Evolutionary conservation across 2,797 vertebrate species (phyloP).

Genomic region (Arrhamphus sclerolepis): DNA sequence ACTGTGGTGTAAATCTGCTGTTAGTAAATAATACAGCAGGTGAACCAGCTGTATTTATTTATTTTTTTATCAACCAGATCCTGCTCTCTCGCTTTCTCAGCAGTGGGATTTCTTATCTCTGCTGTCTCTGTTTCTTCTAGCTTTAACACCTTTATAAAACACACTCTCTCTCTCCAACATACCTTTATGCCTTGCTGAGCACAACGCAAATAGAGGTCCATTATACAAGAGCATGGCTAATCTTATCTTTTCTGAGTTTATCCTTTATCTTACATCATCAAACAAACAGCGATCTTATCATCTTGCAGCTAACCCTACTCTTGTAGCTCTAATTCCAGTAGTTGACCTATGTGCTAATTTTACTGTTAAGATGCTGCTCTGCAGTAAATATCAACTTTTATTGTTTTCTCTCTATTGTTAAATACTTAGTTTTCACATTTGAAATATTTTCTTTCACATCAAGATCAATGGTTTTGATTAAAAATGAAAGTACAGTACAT

Average conservation of each 20-base stretch:
- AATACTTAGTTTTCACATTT: too few relatives aligned
- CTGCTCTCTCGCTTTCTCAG: neutral
- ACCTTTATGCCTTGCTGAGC: neutral
- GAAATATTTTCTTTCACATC: too few relatives aligned
- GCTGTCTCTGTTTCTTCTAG: neutral
- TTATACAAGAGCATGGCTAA: conserved; percentile 12
- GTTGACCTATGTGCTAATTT: conserved; percentile 1
- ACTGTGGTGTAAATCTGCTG: too few relatives aligned
- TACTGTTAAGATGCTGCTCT: neutral
- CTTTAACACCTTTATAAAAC: neutral
- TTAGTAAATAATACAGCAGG: too few relatives aligned
- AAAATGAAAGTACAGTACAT: too few relatives aligned
- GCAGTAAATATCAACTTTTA: neutral
- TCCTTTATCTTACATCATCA: conserved; percentile 22
- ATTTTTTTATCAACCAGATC: conserved; percentile 2
- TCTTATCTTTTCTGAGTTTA: conserved; percentile 29
- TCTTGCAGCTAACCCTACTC: neutral
- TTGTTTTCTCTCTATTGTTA: neutral
- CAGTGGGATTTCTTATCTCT: conserved; percentile 14
- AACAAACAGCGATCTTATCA: conserved; percentile 36
- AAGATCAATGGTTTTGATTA: too few relatives aligned
- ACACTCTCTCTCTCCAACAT: neutral
- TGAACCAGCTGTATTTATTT: neutral
- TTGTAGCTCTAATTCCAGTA: conserved; percentile 2
- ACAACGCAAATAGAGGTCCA: neutral